Evolutionary conservation across 2,797 vertebrate species (phyloP).

Genomic region (Rhodeus uyekii): DNA sequence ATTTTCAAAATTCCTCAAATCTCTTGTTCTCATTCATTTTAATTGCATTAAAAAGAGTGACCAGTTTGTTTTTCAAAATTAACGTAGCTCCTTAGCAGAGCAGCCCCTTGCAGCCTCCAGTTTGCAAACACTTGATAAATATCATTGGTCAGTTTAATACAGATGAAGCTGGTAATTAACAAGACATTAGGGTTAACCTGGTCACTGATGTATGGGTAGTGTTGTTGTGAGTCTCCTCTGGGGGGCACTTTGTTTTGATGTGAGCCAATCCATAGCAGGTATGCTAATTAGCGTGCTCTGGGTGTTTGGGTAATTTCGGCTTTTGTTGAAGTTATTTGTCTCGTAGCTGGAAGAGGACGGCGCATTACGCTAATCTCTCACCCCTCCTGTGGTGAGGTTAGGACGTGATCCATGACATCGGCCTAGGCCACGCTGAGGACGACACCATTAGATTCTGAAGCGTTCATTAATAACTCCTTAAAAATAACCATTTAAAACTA

Average conservation of each 20-base stretch:
- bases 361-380: conserved; percentile 39
- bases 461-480: conserved; percentile 16
- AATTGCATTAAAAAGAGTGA: neutral
- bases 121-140: neutral
- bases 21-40: neutral
- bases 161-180: conserved; percentile 4
- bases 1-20: neutral
- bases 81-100: neutral
- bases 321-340: conserved; percentile 46
- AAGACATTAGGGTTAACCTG: neutral
- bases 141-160: neutral
- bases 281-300: conserved; percentile 28
- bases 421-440: neutral
- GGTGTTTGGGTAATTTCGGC: conserved; percentile 40
- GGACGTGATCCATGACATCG: conserved; percentile 37
- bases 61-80: neutral
- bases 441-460: conserved; percentile 10
- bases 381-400: conserved; percentile 36
- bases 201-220: conserved; percentile 4
- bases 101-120: neutral
- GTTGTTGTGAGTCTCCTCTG: neutral
- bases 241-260: neutral
- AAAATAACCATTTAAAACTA: conserved; percentile 3
- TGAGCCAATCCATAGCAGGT: conserved; percentile 9
- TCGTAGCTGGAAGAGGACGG: conserved; percentile 20